phyloP scores from a whole-genome alignment of 2,888 invertebrate genomes.

The Xylophagus ater region DNA sequence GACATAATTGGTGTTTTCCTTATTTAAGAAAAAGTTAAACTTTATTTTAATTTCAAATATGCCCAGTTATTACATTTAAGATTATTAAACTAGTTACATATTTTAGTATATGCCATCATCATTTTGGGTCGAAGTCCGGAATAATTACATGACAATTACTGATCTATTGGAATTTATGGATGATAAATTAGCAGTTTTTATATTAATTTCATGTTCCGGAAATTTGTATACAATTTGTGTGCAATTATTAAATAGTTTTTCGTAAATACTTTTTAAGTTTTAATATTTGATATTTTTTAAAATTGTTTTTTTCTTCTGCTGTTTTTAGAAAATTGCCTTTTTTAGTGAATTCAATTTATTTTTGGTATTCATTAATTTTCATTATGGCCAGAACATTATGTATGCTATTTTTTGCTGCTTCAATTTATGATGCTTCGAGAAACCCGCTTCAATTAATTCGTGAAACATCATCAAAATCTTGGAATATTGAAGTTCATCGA shows the following conservation, averaged over 20 bases:
- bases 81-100: no score
- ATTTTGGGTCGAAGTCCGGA: slow-evolving; percentile 50
- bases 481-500: slow-evolving; percentile 10
- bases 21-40: no score
- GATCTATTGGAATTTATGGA: slow-evolving; percentile 47
- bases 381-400: slow-evolving; percentile 36
- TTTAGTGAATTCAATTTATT: slow-evolving; percentile 34
- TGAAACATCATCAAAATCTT: slow-evolving; percentile 4
- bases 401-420: slow-evolving; percentile 40
- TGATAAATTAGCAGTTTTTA: slow-evolving; percentile 45
- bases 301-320: no score
- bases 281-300: background rate
- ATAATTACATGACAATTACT: slow-evolving; percentile 50
- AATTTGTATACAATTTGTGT: slow-evolving; percentile 58
- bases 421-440: slow-evolving; percentile 39
- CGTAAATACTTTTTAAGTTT: slow-evolving; percentile 2
- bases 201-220: slow-evolving; percentile 50
- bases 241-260: slow-evolving; percentile 44
- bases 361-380: slow-evolving; percentile 40
- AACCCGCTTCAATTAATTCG: slow-evolving; percentile 38
- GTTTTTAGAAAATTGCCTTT: slow-evolving; percentile 18
- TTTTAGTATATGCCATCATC: slow-evolving; percentile 45
- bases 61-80: no score
- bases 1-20: no score
- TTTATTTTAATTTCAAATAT: no score